Conservation (phyloP, 2,113 vertebrate genomes). For the Notothenia rossii region DNA sequence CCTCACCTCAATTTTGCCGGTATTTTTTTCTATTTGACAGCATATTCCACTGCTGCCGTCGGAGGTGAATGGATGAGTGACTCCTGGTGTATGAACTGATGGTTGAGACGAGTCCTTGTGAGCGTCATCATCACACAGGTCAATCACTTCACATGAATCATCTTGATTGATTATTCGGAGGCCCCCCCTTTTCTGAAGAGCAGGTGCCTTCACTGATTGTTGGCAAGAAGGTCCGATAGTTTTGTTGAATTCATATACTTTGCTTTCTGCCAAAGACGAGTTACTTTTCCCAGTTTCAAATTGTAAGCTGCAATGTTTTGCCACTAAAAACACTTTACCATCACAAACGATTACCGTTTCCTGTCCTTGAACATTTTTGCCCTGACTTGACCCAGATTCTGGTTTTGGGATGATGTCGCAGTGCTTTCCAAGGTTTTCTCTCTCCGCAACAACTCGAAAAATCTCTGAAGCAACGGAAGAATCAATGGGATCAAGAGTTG, state of each 20-base stretch:
- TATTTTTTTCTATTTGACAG: neutral
- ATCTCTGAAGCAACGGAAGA: constrained; percentile 84
- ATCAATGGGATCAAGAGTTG: constrained; percentile 81
- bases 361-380: constrained; percentile 71
- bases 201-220: neutral
- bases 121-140: constrained; percentile 75
- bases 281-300: neutral
- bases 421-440: constrained; percentile 52
- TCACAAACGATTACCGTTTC: constrained; percentile 89
- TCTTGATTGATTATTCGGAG: neutral
- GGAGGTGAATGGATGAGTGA: neutral
- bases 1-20: constrained; percentile 35
- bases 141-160: constrained; percentile 71
- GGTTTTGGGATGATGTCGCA: neutral
- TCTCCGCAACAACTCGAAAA: constrained; percentile 80
- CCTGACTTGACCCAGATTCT: neutral
- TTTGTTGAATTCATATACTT: constrained; percentile 4
- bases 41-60: neutral
- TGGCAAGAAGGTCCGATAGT: neutral
- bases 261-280: neutral
- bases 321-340: constrained; percentile 89
- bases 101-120: neutral
- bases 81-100: neutral
- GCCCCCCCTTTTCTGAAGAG: neutral
- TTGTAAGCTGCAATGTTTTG: constrained; percentile 72